phyloP scores from a whole-genome alignment of 2,888 invertebrate species.

The Dolichomitus sp. region DNA sequence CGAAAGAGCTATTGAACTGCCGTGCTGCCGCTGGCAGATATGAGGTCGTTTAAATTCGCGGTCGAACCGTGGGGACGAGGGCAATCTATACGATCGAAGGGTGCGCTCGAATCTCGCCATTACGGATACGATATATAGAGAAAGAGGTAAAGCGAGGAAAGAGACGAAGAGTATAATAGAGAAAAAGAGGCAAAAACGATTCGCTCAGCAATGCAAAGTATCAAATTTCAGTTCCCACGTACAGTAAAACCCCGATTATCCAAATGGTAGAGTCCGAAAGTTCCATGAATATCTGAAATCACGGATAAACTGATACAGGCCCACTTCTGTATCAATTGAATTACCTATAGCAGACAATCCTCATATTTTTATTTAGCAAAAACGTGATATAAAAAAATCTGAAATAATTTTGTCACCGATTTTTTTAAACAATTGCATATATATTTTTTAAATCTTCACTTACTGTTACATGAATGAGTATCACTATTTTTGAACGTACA shows the following conservation, averaged over 20 bases:
- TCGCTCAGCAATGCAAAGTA: neutral
- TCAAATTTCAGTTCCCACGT: neutral
- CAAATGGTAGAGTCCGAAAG: too few species aligned
- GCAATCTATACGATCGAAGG: constrained; percentile 59
- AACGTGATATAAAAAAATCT: too few species aligned
- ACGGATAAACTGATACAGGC: too few species aligned
- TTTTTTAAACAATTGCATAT: too few species aligned
- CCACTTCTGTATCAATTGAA: too few species aligned
- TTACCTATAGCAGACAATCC: too few species aligned
- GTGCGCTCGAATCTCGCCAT: constrained; percentile 45
- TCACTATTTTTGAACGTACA: neutral
- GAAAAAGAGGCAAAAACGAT: constrained; percentile 9
- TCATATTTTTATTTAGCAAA: too few species aligned
- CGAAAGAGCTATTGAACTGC: constrained; percentile 45
- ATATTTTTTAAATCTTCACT: too few species aligned
- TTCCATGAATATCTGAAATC: neutral
- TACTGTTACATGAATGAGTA: too few species aligned
- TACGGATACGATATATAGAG: constrained; percentile 33
- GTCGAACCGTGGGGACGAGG: constrained; percentile 36
- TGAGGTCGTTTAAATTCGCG: constrained; percentile 68
- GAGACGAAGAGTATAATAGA: constrained; percentile 21
- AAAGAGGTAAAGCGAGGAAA: neutral
- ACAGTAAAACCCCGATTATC: too few species aligned
- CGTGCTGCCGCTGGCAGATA: constrained; percentile 51
- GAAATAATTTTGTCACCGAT: too few species aligned